Base-by-base conservation (phyloP, 2,797 vertebrate genomes). In the Naso thynnoides region DNA sequence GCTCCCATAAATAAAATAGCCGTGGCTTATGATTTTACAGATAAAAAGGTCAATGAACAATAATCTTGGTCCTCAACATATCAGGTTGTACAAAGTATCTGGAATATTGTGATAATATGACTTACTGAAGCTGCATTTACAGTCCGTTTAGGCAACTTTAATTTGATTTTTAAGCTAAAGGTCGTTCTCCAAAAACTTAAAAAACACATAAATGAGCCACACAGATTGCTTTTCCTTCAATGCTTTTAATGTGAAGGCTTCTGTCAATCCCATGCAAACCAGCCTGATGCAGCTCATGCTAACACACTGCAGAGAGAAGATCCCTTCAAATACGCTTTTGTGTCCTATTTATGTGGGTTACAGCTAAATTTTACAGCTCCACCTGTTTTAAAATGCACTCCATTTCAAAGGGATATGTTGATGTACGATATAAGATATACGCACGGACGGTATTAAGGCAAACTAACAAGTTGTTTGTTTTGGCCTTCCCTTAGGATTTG, bases 401-500 rank as follows among this genome's bases (percentile, higher is more conserved):
- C 33, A 9, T 36, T 36, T 36, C 3, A 36, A 36, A 36, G 33
- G 13, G 9, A 11, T 13, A 33, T 33, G 6, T 33, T 8, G 8
- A 10, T n/a, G n/a, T n/a, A n/a, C n/a, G n/a, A n/a, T n/a, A n/a
- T n/a, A n/a, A n/a, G n/a, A n/a, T n/a, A n/a, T n/a, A 36, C 3
- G 10, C 33, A 36, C n/a, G n/a, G 39, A 54, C 64, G 33, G 42
- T 7, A n/a, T 1, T 15, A 31, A 50, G 48, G 21, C 54, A 26
- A 3, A 53, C 29, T 11, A 23, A 60, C 23, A 33, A 1, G 23
- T 59, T 47, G 10, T 15, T 57, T 39, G 14, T 52, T 44, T 29
- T 52, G 15, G 18, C 27, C 39, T 62, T 42, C 61, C 61, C 21
- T 11, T 5, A 24, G 16, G 39, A 33, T 49, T 59, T 72, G 5